Evolutionary conservation across 2,888 invertebrate species (phyloP), one percentile per base, ranked within the genome.

Genomic region (Cylloceria caligata): DNA sequence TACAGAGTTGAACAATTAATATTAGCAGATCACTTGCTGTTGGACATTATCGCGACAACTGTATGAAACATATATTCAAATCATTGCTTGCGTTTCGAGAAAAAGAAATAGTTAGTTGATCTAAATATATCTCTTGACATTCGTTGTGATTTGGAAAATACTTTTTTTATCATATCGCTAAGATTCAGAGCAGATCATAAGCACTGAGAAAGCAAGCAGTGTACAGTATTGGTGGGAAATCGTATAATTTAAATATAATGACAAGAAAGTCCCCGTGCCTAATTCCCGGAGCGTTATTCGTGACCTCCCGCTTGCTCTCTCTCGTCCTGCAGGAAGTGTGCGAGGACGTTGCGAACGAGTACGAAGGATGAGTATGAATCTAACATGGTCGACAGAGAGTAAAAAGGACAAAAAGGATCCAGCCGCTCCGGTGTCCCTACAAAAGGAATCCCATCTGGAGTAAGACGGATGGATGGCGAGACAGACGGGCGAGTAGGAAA

Each of bases 221-320:
- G 76, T n/a, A n/a, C 77, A 73, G 42, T 69, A 55, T 84, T 77
- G 82, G 81, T 69, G 81, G 86, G 85, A 82, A 85, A 87, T 86
- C 88, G 89, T 89, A 88, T 87, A 88, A 89, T 90, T 89, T 83
- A 86, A 89, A 88, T 89, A 89, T 89, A 91, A 90, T 89, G 90
- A 90, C 87, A 88, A 84, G 85, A 88, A 65, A 45, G 16, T 3
- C 65, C 83, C 87, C 69, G 89, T 87, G 88, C 84, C 90, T 90
- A 90, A 91, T 90, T 88, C 88, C 79, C 60, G 86, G 84, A 85
- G 69, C 79, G 79, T 74, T 78, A 49, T 64, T 52, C 52, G 67
- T 47, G 67, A 45, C 78, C 62, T 47, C 71, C 62, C 67, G 34
- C 45, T 42, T 69, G 30, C 16, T 36, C 16, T 36, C 39, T n/a